These are phyloP conservation scores for Bucorvus abyssinicus DNA, from an alignment of 2,797 vertebrate genomes.

Conservation along the genomic window DNA sequence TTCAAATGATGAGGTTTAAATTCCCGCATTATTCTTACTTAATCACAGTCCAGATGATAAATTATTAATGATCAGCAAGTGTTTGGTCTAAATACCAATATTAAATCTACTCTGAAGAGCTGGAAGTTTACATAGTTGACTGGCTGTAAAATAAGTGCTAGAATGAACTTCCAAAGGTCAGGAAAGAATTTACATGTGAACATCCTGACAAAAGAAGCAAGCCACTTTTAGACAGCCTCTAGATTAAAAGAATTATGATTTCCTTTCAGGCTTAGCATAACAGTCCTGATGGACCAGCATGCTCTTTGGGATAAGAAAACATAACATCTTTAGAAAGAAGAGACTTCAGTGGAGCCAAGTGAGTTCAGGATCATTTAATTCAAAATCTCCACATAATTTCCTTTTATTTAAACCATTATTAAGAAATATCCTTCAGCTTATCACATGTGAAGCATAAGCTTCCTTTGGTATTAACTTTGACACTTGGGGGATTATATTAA, in stretches of 20 bases:
- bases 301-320: constrained; percentile 7
- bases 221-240: not conserved
- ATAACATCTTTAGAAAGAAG: not conserved
- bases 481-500: constrained; percentile 85
- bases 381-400: constrained; percentile 80
- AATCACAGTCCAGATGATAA: not conserved
- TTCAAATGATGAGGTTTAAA: not conserved
- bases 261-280: not conserved
- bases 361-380: constrained; percentile 73
- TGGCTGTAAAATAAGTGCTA: not conserved
- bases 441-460: constrained; percentile 70
- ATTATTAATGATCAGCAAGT: not conserved
- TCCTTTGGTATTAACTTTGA: constrained; percentile 84
- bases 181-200: not conserved
- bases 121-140: not conserved
- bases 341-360: constrained; percentile 38
- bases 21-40: not conserved
- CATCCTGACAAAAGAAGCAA: not conserved
- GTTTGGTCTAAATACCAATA: not conserved
- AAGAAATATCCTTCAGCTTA: constrained; percentile 79
- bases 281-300: not conserved
- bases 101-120: not conserved
- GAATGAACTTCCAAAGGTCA: not conserved
- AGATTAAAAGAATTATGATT: not conserved
- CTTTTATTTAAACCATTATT: constrained; percentile 88